These are phyloP conservation scores for Orbicella faveolata DNA, from an alignment of 64 coral and sea anemone genomes.

Conservation along the genomic window DNA sequence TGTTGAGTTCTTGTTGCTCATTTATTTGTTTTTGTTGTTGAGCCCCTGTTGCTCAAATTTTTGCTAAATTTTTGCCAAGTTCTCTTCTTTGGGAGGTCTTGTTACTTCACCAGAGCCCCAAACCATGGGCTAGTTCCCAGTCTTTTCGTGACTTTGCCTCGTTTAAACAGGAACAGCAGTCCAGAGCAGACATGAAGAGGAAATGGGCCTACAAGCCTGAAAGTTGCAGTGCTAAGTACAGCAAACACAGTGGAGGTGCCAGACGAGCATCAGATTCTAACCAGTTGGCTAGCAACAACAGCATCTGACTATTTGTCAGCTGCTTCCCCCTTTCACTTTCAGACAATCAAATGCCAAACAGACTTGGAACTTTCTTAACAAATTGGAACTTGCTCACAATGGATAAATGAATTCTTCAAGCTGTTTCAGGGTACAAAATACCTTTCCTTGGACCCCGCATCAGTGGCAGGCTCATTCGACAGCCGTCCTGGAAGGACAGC, in stretches of 20 bases:
- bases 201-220: slow-evolving; percentile 24
- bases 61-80: neutral
- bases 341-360: neutral
- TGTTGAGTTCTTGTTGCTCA: no score
- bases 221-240: slow-evolving; percentile 10
- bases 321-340: neutral
- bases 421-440: neutral
- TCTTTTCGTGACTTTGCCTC: slow-evolving; percentile 45
- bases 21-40: no score
- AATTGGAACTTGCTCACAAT: neutral
- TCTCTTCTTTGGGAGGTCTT: neutral
- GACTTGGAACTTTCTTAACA: neutral
- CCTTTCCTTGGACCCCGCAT: neutral
- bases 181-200: slow-evolving; percentile 31
- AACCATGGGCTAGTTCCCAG: neutral
- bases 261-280: neutral
- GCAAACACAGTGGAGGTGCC: neutral
- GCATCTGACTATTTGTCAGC: slow-evolving; percentile 33
- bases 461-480: neutral
- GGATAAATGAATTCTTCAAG: neutral
- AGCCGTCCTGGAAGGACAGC: neutral
- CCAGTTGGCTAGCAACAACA: neutral
- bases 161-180: neutral
- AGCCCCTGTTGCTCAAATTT: no score
- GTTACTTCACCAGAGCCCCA: neutral